phyloP scores from a whole-genome alignment of 2,113 vertebrate genomes.

The Seriola dumerili region DNA sequence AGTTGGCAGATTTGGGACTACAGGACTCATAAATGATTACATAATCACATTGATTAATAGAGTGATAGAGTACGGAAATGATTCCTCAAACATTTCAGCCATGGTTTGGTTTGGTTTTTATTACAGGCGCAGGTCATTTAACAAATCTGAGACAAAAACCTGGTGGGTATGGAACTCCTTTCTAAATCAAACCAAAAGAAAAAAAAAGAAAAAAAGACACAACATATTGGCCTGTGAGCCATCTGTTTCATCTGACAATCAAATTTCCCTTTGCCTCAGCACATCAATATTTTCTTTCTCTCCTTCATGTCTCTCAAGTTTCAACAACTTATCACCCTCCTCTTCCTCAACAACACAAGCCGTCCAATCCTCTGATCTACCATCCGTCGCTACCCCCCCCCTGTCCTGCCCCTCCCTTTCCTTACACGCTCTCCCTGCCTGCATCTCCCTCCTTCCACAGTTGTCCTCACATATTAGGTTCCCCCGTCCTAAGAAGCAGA shows the following conservation, averaged over 20 bases:
- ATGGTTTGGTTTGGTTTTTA: background rate
- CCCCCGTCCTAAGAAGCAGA: slow-evolving; percentile 76
- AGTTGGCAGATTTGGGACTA: background rate
- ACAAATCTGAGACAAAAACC: background rate
- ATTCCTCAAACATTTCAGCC: background rate
- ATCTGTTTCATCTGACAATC: slow-evolving; percentile 50
- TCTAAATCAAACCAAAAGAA: slow-evolving; percentile 32
- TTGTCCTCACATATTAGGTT: slow-evolving; percentile 84
- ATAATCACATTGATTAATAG: background rate
- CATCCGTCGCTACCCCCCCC: slow-evolving; percentile 41
- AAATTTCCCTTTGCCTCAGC: slow-evolving; percentile 41
- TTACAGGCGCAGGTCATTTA: background rate
- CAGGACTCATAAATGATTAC: background rate
- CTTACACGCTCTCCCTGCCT: slow-evolving; percentile 38
- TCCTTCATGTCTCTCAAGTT: slow-evolving; percentile 40
- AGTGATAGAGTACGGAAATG: background rate
- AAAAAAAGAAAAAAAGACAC: slow-evolving; percentile 19
- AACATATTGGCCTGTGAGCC: slow-evolving; percentile 16
- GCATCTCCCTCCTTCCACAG: slow-evolving; percentile 68
- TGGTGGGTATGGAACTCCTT: slow-evolving; percentile 11
- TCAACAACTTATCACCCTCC: slow-evolving; percentile 41
- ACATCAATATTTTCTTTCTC: slow-evolving; percentile 34
- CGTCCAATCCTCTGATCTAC: slow-evolving; percentile 55
- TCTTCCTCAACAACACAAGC: slow-evolving; percentile 20
- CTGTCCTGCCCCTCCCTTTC: slow-evolving; percentile 53